Percentiles rank a stretch among this genome's conserved stretches.
Conservation (phyloP, 1,140 invertebrate species). For the Drosophila ficusphila region DNA sequence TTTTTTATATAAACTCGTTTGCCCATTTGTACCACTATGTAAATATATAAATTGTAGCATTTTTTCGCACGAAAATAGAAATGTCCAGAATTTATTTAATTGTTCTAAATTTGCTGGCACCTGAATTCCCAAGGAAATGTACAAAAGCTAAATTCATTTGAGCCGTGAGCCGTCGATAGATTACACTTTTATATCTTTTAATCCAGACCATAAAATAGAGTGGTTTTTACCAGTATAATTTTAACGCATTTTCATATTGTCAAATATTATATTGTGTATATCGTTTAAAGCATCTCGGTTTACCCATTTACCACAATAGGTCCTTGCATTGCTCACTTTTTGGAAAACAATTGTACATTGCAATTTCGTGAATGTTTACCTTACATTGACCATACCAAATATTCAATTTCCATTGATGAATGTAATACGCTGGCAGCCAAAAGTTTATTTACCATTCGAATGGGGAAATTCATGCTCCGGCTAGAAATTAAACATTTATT, state of each 20-base stretch:
- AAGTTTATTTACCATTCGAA: conserved; percentile 49
- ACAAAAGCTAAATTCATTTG: conserved; percentile 4
- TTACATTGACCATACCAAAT: conserved; percentile 47
- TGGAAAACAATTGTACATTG: conserved; percentile 30
- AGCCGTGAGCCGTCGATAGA: not conserved
- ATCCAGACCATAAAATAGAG: no score
- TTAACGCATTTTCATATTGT: no score
- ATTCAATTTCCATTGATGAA: conserved; percentile 35
- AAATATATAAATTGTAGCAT: conserved; percentile 21
- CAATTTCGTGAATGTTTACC: conserved; percentile 38
- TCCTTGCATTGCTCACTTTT: conserved; percentile 16
- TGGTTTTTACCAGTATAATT: not conserved
- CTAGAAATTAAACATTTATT: conserved; percentile 67
- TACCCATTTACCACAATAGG: conserved; percentile 1
- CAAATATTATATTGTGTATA: not conserved
- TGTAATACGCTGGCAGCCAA: conserved; percentile 49
- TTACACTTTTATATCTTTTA: not conserved
- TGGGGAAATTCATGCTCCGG: conserved; percentile 14
- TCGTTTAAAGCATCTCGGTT: not conserved
- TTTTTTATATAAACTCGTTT: conserved; percentile 35
- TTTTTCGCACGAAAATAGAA: conserved; percentile 6
- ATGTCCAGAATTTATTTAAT: conserved; percentile 30
- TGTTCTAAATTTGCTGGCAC: conserved; percentile 1
- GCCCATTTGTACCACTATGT: conserved; percentile 21
- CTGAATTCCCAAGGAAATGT: conserved; percentile 17